A percentile compares a stretch with the other conserved stretches of the same genome.
These are phyloP conservation scores for Ceuthmochares aereus DNA, from an alignment of 2,113 vertebrate genomes.

Conservation along the genomic window DNA sequence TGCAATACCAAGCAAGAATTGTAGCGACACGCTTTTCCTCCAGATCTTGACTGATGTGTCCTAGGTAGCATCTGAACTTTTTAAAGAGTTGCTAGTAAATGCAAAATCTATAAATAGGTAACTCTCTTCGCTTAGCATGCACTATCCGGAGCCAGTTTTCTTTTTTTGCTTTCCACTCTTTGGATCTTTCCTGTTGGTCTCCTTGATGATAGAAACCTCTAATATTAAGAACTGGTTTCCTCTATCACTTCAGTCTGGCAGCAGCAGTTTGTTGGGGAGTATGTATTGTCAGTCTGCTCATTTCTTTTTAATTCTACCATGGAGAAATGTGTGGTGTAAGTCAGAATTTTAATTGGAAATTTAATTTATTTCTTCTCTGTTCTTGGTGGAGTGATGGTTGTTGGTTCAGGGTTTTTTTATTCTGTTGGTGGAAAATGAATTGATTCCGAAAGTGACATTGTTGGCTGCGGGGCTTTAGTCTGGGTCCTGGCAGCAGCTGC, in stretches of 20 bases:
- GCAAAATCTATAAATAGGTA: background rate
- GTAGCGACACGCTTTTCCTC: background rate
- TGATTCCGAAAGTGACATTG: background rate
- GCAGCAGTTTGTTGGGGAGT: background rate
- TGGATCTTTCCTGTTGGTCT: background rate
- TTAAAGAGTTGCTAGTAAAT: background rate
- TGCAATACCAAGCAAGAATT: background rate
- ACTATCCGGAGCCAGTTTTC: background rate
- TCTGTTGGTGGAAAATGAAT: background rate
- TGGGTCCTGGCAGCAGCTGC: background rate
- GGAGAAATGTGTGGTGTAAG: background rate
- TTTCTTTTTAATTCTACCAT: background rate
- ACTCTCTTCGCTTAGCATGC: background rate
- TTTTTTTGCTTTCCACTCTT: background rate
- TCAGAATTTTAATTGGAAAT: background rate
- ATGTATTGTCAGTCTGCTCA: background rate
- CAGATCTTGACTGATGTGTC: background rate
- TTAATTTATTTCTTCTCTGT: background rate
- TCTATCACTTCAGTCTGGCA: background rate
- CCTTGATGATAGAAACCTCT: background rate
- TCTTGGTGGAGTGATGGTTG: background rate
- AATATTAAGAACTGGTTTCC: background rate
- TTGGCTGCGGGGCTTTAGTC: background rate
- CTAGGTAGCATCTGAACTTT: background rate
- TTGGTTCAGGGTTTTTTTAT: fast-evolving